Percentiles rank a stretch among this genome's conserved stretches.
Evolutionary conservation across 2,888 invertebrate genomes (phyloP).

Genomic region (Caenorhabditis angaria): DNA sequence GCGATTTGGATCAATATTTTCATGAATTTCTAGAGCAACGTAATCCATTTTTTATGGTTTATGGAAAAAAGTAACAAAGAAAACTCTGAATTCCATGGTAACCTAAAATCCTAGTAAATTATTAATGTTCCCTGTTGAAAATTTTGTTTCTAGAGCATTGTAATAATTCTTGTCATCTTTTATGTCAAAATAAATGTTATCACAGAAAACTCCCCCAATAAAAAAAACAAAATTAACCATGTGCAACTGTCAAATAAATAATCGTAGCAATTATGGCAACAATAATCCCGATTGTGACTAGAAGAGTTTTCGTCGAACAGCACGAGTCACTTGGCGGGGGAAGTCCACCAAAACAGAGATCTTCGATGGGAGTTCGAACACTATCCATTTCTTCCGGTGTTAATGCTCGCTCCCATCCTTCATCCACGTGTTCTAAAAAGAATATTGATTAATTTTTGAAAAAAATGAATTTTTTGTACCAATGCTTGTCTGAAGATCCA

Average conservation of each 20-base stretch:
- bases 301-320: conserved; percentile 35
- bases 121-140: too few species aligned
- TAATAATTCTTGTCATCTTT: too few species aligned
- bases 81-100: too few species aligned
- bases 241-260: conserved; percentile 37
- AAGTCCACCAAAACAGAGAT: conserved; percentile 20
- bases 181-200: too few species aligned
- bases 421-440: conserved; percentile 55
- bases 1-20: too few species aligned
- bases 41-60: too few species aligned
- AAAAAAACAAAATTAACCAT: conserved; percentile 15
- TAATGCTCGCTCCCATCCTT: conserved; percentile 55
- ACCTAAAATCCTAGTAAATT: too few species aligned
- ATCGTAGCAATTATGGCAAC: conserved; percentile 36
- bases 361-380: conserved; percentile 47
- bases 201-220: not conserved
- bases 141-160: too few species aligned
- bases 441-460: not conserved
- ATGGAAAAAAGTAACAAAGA: too few species aligned
- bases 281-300: conserved; percentile 34
- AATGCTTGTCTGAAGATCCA: conserved; percentile 51
- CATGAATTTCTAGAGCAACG: too few species aligned
- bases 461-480: conserved; percentile 20
- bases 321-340: conserved; percentile 24
- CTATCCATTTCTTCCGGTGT: conserved; percentile 53